These are phyloP conservation scores for Hemicordylus capensis DNA, from an alignment of 2,113 vertebrate genomes.

Conservation along the genomic window DNA sequence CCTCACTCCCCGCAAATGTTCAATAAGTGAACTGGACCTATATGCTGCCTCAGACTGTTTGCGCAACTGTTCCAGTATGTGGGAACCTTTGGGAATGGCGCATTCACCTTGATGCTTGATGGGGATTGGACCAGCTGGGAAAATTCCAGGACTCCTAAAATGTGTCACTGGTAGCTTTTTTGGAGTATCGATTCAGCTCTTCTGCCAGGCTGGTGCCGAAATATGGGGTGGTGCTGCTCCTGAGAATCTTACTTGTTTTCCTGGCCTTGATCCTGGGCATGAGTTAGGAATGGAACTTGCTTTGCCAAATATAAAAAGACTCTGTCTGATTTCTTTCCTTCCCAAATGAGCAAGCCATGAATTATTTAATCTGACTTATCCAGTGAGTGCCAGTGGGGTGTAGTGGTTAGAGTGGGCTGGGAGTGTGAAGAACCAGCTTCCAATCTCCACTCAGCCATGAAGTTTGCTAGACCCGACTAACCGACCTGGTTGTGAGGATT, in stretches of 20 bases:
- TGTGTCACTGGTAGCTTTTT: not conserved
- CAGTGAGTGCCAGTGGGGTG: no score
- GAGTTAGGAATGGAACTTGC: not conserved
- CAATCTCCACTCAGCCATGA: no score
- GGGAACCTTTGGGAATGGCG: not conserved
- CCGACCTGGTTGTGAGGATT: no score
- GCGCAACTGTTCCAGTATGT: not conserved
- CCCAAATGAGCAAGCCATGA: accelerated
- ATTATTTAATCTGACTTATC: not conserved
- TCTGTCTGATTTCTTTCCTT: not conserved
- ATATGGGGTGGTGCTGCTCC: no score
- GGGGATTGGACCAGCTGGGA: not conserved
- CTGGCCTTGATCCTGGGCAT: not conserved
- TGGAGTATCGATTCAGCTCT: not conserved
- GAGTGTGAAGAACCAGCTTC: no score
- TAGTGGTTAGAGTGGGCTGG: no score
- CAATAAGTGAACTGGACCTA: not conserved
- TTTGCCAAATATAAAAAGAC: not conserved
- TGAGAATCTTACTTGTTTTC: not conserved
- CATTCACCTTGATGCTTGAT: not conserved
- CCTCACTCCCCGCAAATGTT: not conserved
- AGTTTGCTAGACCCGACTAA: no score
- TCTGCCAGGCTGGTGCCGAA: no score
- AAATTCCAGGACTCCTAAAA: not conserved
- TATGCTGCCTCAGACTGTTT: no score